These are phyloP conservation scores for Chaitophorus viminalis DNA, from an alignment of 2,888 invertebrate species.

Conservation along the genomic window DNA sequence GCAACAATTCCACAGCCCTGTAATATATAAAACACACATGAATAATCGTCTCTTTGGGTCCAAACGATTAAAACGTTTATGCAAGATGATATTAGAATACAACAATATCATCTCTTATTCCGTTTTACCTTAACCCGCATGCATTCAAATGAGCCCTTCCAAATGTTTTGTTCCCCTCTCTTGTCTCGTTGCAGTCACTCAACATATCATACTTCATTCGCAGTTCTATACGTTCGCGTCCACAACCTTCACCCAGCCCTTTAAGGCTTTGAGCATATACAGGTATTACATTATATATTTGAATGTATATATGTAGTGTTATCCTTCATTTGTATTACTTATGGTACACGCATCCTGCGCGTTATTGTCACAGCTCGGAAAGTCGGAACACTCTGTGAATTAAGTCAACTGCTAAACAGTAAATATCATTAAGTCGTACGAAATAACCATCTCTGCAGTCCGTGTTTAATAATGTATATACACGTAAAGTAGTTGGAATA, in stretches of 20 bases:
- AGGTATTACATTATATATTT: too few species aligned
- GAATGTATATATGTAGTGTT: background rate
- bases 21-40: background rate
- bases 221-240: background rate
- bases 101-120: conserved; percentile 26
- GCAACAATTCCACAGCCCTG: background rate
- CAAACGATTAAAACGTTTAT: conserved; percentile 48
- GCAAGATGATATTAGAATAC: conserved; percentile 12
- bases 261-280: background rate
- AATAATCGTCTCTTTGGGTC: background rate
- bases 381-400: background rate
- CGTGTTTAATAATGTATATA: background rate
- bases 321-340: conserved; percentile 44
- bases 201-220: conserved; percentile 24
- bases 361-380: background rate
- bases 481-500: background rate
- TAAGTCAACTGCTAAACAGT: background rate
- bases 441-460: background rate
- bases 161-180: conserved; percentile 46
- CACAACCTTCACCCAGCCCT: background rate
- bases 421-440: conserved; percentile 9
- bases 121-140: conserved; percentile 40
- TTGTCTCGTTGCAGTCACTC: conserved; percentile 25
- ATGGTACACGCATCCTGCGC: background rate
- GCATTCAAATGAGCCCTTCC: conserved; percentile 18